Base-by-base conservation (phyloP, 2,113 vertebrate species). In the Octodon degus region DNA sequence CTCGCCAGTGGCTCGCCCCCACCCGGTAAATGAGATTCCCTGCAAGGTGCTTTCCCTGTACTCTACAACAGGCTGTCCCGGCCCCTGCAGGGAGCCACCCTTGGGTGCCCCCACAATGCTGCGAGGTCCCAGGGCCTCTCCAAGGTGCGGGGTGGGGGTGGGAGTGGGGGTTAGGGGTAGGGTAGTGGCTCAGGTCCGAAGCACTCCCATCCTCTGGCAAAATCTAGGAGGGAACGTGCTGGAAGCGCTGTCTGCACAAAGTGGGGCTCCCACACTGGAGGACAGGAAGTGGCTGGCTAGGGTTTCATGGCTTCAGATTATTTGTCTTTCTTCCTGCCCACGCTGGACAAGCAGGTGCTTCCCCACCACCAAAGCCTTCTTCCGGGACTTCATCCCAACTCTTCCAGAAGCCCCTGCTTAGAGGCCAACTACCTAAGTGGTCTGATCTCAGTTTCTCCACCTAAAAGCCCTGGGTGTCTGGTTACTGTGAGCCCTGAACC, bases 41-140 rank as follows among this genome's bases (percentile, higher is more conserved):
- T 37, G 62, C 67, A 9, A 77, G 27, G 67, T 27, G 30, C 65
- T 47, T 77, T 17, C 14, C 83, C 40, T 34, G 80, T 86, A 84
- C 32, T 55, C 47, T 77, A 30, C 65, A 1, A 37, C 53, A 60
- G 60, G 58, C n/a, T 32, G 50, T 34, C 50, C 25, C 0, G 0
- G 16, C 17, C 24, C 19, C 34, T 25, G 12, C 12, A 13, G 43
- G n/a, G 79, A 34, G 3, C 19, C 20, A 47, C 25, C 34, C 55
- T 13, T 0, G 11, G 50, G 34, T 13, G 16, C 4, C 27, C 16
- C 37, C 9, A 32, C 43, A 0, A 24, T 9, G 65, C 4, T 12
- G 67, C 12, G 1, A 5, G 50, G 14, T 79, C 72, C 6, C 27
- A 8, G 72, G 5, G 22, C 72, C 10, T 30, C 43, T 19, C 17